Evolutionary conservation across 2,797 vertebrate genomes (phyloP).

Genomic region (Bothrops alternatus): DNA sequence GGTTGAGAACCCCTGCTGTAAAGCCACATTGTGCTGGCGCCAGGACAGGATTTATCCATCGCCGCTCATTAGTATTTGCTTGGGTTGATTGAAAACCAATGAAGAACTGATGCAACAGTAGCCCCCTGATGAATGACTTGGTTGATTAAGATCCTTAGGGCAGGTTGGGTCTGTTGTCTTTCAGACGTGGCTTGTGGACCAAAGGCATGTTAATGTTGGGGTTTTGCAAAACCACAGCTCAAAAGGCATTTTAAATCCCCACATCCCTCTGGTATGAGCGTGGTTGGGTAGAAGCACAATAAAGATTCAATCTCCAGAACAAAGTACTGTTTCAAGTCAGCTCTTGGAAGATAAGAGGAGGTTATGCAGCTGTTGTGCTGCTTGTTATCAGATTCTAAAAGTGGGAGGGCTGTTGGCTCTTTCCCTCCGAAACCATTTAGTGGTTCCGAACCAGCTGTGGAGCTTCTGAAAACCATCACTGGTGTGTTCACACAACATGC

Average conservation of each 20-base stretch:
- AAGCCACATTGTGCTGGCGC: neutral
- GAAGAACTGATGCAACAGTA: neutral
- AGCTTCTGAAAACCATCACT: neutral
- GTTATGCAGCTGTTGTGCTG: neutral
- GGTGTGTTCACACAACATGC: neutral
- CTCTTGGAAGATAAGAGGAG: neutral
- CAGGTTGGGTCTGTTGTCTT: neutral
- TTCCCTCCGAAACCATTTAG: neutral
- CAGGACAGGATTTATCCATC: neutral
- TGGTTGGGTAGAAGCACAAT: neutral
- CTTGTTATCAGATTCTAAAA: neutral
- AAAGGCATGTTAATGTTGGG: neutral
- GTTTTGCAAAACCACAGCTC: neutral
- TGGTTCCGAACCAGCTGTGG: neutral
- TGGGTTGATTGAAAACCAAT: neutral
- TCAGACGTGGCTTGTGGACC: neutral
- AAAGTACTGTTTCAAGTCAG: neutral
- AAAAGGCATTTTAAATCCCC: neutral
- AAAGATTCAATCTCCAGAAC: neutral
- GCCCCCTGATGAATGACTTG: neutral
- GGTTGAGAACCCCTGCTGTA: too few species aligned
- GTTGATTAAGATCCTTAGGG: conserved; percentile 8
- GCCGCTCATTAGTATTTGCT: neutral
- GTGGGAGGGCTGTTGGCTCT: neutral
- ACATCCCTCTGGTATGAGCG: neutral